These are phyloP conservation scores for Branchinecta lynchi DNA, from an alignment of 1,140 invertebrate genomes.

Conservation along the genomic window DNA sequence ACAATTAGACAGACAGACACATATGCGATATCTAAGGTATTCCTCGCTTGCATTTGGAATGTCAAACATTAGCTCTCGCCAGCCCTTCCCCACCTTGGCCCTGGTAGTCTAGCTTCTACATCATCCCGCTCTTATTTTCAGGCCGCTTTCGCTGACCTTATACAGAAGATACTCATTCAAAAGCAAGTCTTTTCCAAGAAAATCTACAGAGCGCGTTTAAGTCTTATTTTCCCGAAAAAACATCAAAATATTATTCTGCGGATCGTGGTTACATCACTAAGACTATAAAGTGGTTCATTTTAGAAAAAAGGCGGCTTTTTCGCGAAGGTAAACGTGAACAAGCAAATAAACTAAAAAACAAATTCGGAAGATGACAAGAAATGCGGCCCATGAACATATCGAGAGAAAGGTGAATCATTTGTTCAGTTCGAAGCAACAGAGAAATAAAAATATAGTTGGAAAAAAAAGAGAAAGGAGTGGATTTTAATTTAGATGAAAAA, in stretches of 20 bases:
- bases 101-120: no score
- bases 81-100: no score
- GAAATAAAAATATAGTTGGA: not conserved
- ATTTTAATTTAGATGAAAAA: slow-evolving; percentile 10
- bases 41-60: no score
- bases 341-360: slow-evolving; percentile 10
- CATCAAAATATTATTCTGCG: slow-evolving; percentile 1
- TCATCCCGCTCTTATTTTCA: no score
- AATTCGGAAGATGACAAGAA: slow-evolving; percentile 6
- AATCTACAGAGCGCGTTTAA: not conserved
- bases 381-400: slow-evolving; percentile 5
- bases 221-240: slow-evolving; percentile 9
- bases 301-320: slow-evolving; percentile 6
- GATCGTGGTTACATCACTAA: slow-evolving; percentile 6
- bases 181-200: slow-evolving; percentile 1
- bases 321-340: slow-evolving; percentile 5
- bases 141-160: no score
- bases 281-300: not conserved
- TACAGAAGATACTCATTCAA: slow-evolving; percentile 4
- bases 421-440: slow-evolving; percentile 4
- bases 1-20: no score
- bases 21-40: no score
- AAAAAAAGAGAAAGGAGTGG: slow-evolving; percentile 9
- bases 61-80: no score
- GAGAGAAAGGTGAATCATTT: slow-evolving; percentile 10